Evolutionary conservation across 2,797 vertebrate genomes (phyloP).

Genomic region (Phataginus tricuspis): DNA sequence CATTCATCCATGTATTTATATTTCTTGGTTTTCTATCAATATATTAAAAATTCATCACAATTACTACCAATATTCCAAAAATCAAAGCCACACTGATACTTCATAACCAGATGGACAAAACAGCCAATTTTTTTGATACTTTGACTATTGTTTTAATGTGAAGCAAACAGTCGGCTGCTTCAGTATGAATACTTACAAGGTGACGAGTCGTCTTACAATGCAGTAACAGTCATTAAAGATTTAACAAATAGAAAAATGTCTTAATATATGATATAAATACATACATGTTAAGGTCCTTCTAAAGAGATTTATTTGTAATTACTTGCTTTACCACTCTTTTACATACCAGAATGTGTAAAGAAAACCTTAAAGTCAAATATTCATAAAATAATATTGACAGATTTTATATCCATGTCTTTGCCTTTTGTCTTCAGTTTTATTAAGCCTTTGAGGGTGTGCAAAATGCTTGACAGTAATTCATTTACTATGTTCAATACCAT

Average conservation of each 20-base stretch:
- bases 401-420: neutral
- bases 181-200: neutral
- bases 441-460: neutral
- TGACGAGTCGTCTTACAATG: neutral
- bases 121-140: neutral
- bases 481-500: neutral
- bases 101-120: neutral
- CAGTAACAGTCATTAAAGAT: neutral
- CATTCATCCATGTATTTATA: neutral
- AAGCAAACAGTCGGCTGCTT: neutral
- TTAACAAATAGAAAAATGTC: constrained; percentile 39
- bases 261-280: neutral
- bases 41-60: neutral
- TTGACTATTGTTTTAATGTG: neutral
- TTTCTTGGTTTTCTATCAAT: neutral
- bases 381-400: constrained; percentile 29
- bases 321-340: neutral
- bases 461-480: constrained; percentile 31
- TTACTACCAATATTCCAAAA: neutral
- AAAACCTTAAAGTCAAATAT: neutral
- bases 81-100: neutral
- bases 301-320: neutral
- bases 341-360: neutral
- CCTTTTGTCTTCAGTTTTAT: neutral
- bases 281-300: neutral